Evolutionary conservation across 2,888 invertebrate species (phyloP).

Genomic region (Lacanobia oleracea): DNA sequence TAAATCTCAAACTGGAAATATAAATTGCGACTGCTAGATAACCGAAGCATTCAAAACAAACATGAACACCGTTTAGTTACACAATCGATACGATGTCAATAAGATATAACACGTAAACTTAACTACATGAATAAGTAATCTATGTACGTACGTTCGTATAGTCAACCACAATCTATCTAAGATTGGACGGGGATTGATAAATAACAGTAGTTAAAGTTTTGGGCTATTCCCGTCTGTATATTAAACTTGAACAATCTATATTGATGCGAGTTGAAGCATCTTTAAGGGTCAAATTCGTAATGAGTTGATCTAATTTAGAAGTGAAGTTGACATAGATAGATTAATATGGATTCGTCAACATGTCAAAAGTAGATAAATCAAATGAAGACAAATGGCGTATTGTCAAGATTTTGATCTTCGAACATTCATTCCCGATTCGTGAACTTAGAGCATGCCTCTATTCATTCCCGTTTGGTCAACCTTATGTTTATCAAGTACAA

Average conservation of each 20-base stretch:
- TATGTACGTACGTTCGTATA: neutral
- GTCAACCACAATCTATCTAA: neutral
- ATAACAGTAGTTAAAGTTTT: conserved; percentile 3
- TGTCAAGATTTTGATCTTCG: too few relatives aligned
- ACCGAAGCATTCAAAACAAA: conserved; percentile 5
- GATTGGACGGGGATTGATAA: conserved; percentile 2
- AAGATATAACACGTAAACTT: neutral
- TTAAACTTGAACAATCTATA: conserved; percentile 12
- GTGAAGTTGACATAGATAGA: neutral
- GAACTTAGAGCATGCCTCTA: too few relatives aligned
- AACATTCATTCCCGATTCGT: too few relatives aligned
- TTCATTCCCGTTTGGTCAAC: too few relatives aligned
- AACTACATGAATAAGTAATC: conserved; percentile 6
- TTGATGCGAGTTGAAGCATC: too few relatives aligned
- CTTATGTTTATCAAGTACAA: too few relatives aligned
- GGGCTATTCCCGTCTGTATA: neutral
- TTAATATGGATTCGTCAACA: too few relatives aligned
- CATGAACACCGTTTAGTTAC: neutral
- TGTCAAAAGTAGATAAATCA: too few relatives aligned
- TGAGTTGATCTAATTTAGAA: neutral
- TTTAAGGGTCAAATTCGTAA: neutral
- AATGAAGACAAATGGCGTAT: too few relatives aligned
- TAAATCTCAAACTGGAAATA: neutral
- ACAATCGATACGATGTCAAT: neutral
- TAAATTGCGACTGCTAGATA: neutral